These are phyloP conservation scores for Julus scanicus DNA, from an alignment of 2,888 invertebrate species.

Conservation along the genomic window DNA sequence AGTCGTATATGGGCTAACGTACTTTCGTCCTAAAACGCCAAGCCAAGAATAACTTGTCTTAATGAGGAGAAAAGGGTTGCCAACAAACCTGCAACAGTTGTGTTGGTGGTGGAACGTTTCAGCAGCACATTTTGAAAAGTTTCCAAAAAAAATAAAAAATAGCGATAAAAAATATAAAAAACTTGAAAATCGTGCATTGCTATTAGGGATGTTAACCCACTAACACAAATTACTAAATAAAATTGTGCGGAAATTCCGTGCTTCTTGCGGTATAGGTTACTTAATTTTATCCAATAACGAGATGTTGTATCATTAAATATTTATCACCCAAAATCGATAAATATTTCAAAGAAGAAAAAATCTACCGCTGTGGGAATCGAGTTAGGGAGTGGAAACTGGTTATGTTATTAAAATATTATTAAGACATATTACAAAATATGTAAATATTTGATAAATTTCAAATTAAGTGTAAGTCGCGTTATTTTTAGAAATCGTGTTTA, in stretches of 20 bases:
- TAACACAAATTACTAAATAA: neutral
- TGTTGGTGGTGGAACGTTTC: neutral
- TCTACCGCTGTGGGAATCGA: no score
- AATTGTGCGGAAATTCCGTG: neutral
- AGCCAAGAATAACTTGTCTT: neutral
- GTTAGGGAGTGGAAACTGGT: no score
- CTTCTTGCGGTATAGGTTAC: neutral
- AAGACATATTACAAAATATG: no score
- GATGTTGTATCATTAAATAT: neutral
- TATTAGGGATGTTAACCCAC: neutral
- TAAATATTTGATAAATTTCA: no score
- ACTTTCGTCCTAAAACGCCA: neutral
- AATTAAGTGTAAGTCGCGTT: no score
- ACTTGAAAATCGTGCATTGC: neutral
- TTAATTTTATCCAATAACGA: neutral
- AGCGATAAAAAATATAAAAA: neutral
- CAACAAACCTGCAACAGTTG: neutral
- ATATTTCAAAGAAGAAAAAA: neutral
- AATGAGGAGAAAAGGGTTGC: neutral
- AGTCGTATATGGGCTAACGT: neutral
- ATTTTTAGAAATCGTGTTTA: no score
- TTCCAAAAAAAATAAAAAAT: neutral
- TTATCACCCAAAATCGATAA: neutral
- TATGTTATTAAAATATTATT: no score
- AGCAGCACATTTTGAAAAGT: neutral